Base-by-base conservation (phyloP, 2,888 invertebrate species). In the Heliconius ethilla region DNA sequence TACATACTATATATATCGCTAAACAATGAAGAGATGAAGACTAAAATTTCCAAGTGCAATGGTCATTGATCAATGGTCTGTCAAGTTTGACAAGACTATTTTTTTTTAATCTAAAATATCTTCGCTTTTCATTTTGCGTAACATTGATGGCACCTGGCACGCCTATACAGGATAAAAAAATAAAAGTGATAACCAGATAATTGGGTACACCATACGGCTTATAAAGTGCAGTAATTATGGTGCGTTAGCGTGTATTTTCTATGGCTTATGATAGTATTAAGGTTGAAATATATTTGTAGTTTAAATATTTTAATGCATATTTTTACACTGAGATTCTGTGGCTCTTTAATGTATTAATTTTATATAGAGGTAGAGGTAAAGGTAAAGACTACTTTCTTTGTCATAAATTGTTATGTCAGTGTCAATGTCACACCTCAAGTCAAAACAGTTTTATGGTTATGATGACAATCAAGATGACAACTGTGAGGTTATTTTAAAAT, bases 1-100 rank as follows among this genome's bases (percentile, higher is more conserved):
- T 79, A 65, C 76, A 77, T 27, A 72, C 33, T 55, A 55, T 72
- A 59, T 59, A 72, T 59, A 70, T 55, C 70, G n/a, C 6, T 55
- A 29, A 74, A 63, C 40, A 69, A 45, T 69, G 15, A 37, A 33
- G 37, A 9, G 9, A 37, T 2, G 37, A 69, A 69, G 40, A 69
- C 45, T 45, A 69, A 69, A 69, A 69, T 45, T 69, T 69, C 15
- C 25, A 45, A 69, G 40, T 69, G 25, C 15, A 45, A 69, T 69
- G 40, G 25, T 25, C 69, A 40, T 45, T 27, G 69, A 69, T 63
- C 74, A 74, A 63, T 63, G 62, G 11, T 22, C 40, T 62, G 59
- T 59, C n/a, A 59, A 59, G n/a, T 59, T 40, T 40, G 59, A 59
- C 72, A 59, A 72, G 15, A 22, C 55, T 9, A 62, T n/a, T 62